These are phyloP conservation scores for Alouatta palliata DNA, from an alignment of 2,113 vertebrate genomes.

Conservation along the genomic window DNA sequence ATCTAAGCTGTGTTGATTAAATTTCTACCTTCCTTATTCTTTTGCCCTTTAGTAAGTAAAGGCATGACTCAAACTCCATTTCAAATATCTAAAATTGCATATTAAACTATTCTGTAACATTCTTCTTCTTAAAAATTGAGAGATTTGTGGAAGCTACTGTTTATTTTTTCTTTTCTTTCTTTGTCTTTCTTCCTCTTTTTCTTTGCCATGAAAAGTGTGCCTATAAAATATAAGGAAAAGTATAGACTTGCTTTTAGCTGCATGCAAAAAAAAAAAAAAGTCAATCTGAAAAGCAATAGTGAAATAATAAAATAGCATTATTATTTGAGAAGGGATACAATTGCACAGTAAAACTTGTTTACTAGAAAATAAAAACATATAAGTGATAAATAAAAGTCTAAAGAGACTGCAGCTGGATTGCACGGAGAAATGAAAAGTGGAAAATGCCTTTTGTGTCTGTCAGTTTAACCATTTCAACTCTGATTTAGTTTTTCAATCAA, in stretches of 20 bases:
- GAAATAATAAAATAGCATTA: neutral
- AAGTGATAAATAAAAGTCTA: neutral
- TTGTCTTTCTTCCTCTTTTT: too few species aligned
- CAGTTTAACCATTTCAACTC: neutral
- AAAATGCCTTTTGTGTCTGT: neutral
- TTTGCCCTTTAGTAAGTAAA: neutral
- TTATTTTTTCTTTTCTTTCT: neutral
- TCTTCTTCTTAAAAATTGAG: neutral
- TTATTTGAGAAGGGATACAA: neutral
- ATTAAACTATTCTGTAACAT: neutral
- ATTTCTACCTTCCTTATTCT: neutral
- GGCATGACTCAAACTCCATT: neutral
- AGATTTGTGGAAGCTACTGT: neutral
- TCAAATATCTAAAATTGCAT: neutral
- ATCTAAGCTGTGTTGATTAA: neutral
- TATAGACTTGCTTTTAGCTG: neutral
- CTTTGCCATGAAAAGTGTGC: neutral
- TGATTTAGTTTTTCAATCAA: neutral
- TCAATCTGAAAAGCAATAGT: neutral
- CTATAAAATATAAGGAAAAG: neutral
- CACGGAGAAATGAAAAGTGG: neutral
- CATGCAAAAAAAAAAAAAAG: neutral
- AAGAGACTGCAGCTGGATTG: neutral
- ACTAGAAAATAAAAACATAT: neutral
- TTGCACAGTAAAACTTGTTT: neutral